Evolutionary conservation across 2,888 invertebrate genomes (phyloP), one percentile per base, ranked within the genome.

Genomic region (Hirtodrosophila alboralis): DNA sequence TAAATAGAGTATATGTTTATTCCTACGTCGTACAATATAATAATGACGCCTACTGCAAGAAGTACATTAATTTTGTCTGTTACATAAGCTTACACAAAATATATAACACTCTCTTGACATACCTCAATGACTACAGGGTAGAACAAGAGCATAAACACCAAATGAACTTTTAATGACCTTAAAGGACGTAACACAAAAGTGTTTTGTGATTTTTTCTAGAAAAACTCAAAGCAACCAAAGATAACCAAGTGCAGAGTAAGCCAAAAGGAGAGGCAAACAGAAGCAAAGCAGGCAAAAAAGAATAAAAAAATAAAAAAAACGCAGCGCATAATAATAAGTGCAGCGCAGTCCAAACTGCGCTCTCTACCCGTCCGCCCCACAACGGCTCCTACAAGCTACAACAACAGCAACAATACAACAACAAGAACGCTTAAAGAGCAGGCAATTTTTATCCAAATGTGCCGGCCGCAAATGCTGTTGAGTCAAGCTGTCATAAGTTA

Each of bases 121-220:
- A 33, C 7, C 18, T 16, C 2, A 23, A 8, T 23, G 23, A 8
- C 10, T n/a, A 18, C 28, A 38, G 36, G 9, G 23, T 30, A 43
- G n/a, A 6, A 54, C 59, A 45, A 49, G 63, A 65, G 57, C 65
- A 72, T 54, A 54, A 62, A 70, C 21, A 74, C 33, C 36, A 38
- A 58, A 62, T 52, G 38, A 52, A 59, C 69, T 76, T 84, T 84
- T 75, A 88, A 88, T 87, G 87, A 87, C 89, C 87, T 87, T 87
- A 80, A 87, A 87, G 87, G 88, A 89, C 89, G 87, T 66, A 75
- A 66, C 67, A 73, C 67, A 73, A 73, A 76, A 74, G 76, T 66
- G 61, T 65, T 64, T 53, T 52, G 52, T 63, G 76, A 72, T 62
- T 86, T 86, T n/a, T 77, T 86, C 58, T 77, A 76, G 74, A 77